Base-by-base conservation (phyloP, 2,888 invertebrate species). In the Aquatica leii region DNA sequence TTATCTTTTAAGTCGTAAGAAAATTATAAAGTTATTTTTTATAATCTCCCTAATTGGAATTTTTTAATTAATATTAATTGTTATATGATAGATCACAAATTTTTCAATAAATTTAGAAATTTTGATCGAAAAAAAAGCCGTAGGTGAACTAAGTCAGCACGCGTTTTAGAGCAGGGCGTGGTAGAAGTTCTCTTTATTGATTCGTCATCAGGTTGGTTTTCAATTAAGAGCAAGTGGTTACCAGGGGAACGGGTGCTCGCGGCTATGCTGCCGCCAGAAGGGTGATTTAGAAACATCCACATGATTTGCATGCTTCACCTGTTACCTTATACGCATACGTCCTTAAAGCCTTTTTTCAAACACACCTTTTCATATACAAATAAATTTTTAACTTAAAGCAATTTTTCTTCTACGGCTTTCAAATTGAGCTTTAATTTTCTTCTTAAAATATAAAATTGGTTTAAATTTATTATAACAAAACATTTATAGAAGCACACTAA, bases 201-300 rank as follows among this genome's bases (percentile, higher is more conserved):
- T 82, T 82, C 81, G 81, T 82, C 81, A 82, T 82, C 82, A 81
- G 81, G 80, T 82, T 80, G 81, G 80, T 81, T 82, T 82, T 81
- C 82, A 82, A 82, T 82, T 82, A 82, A 82, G 81, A 81, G 81
- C 81, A 80, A 81, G 81, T 80, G 81, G 82, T 82, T 80, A 79
- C 81, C 80, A 80, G 74, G 82, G 82, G 78, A 80, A 82, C 82
- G 76, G 65, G 66, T 66, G 65, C 68, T 66, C 66, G 61, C 62
- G 62, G 68, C 65, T 52, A 64, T 58, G 65, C 68, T 54, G 69
- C 69, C 67, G 64, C 69, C 69, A 59, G 58, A 67, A 67, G 65
- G 53, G 57, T 52, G 66, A 66, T 63, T 66, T 62, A 57, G 60
- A 66, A 66, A 61, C 66, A 63, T 62, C 59, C 69, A 65, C 70